A percentile compares a stretch with the other conserved stretches of the same genome.
Conservation (phyloP, 2,888 invertebrate species). For the Xanthia togata region DNA sequence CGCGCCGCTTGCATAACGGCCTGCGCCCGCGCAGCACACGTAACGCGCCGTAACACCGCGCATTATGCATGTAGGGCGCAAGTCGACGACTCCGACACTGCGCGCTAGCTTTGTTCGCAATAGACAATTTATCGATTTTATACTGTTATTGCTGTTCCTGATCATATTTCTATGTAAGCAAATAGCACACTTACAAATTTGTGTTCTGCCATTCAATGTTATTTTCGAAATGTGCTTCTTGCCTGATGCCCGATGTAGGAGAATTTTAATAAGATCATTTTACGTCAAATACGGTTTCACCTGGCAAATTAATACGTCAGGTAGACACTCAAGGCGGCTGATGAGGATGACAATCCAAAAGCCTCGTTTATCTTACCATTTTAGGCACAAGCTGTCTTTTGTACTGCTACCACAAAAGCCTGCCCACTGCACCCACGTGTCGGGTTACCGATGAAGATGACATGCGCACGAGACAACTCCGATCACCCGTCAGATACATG, state of each 20-base stretch:
- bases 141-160: conserved; percentile 43
- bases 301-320: conserved; percentile 56
- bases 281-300: conserved; percentile 30
- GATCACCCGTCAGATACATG: conserved; percentile 82
- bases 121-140: conserved; percentile 51
- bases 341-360: conserved; percentile 72
- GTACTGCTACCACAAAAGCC: conserved; percentile 84
- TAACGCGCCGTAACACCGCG: conserved; percentile 85
- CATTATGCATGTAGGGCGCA: conserved; percentile 88
- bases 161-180: conserved; percentile 29
- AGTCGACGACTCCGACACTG: conserved; percentile 63
- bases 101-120: conserved; percentile 51
- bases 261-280: conserved; percentile 18
- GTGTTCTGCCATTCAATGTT: conserved; percentile 6
- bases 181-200: conserved; percentile 4
- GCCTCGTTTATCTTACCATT: conserved; percentile 72
- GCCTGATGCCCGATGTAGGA: neutral
- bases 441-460: conserved; percentile 81
- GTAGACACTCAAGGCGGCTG: conserved; percentile 55
- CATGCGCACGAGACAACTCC: conserved; percentile 86
- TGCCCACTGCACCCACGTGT: conserved; percentile 71
- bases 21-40: conserved; percentile 77
- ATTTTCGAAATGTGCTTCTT: neutral
- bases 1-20: conserved; percentile 85
- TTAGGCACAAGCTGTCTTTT: conserved; percentile 80